phyloP scores from a whole-genome alignment of 2,797 vertebrate genomes.

The Erethizon dorsatum region DNA sequence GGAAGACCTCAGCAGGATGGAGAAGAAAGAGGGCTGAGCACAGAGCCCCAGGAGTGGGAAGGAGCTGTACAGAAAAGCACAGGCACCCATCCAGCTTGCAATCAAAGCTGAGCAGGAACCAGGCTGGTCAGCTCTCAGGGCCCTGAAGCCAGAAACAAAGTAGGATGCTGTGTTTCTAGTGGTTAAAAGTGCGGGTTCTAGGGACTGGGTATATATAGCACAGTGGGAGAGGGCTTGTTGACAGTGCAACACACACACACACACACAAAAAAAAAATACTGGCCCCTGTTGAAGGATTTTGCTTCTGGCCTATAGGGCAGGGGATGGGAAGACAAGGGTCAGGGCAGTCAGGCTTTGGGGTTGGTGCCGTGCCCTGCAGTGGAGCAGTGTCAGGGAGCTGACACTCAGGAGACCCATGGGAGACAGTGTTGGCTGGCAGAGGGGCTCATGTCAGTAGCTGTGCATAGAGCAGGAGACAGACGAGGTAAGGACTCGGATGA shows the following conservation, averaged over 20 bases:
- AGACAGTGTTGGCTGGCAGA: neutral
- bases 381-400: too few species aligned
- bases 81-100: neutral
- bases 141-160: neutral
- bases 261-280: neutral
- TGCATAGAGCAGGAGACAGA: rapidly evolving
- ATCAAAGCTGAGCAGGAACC: neutral
- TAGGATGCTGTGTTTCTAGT: neutral
- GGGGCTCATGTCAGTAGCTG: neutral
- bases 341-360: neutral
- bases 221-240: neutral
- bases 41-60: neutral
- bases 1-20: neutral
- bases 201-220: neutral
- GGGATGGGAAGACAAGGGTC: neutral
- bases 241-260: neutral
- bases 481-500: neutral
- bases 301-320: neutral
- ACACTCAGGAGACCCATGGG: neutral
- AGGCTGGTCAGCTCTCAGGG: neutral
- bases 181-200: neutral
- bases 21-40: neutral
- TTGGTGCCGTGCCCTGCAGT: too few species aligned
- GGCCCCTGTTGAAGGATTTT: neutral
- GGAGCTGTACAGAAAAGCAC: neutral